Base-by-base conservation (phyloP, 1,140 invertebrate species). In the Drosophila pruinosa region DNA sequence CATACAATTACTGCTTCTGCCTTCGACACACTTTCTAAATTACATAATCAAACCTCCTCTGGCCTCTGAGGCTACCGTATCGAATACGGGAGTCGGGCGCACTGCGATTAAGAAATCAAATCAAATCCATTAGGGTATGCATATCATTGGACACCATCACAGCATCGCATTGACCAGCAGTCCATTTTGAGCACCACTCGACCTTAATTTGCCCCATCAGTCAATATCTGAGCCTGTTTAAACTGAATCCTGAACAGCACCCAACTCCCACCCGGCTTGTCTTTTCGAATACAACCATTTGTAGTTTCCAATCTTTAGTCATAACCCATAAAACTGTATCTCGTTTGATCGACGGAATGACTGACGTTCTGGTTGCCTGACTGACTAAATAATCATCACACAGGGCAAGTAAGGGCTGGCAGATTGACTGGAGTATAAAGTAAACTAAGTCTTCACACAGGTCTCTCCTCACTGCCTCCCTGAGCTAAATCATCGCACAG, bases 1-100 rank as follows among this genome's bases (percentile, higher is more conserved):
- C 77, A 80, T 75, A 71, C 64, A 65, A 50, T 59, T 41, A 36
- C 8, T 14, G 3, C 45, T 10, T n/a, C 15, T 26, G 36, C 12
- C 21, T 24, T 15, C 38, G 53, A 22, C 5, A 14, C 14, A 31
- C 38, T 19, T 12, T 5, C 45, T 43, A 39, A 36, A 34, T 53
- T 17, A 53, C 50, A 31, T 53, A 12, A 53, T 53, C 28, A 7
- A 8, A 12, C n/a, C 31, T n/a, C 36, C 34, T 28, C 26, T 6
- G 26, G 5, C 8, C 26, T 36, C 12, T 7, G 34, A n/a, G 4
- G 34, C 34, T 19, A 8, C 34, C 34, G 4, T 38, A 14, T 38
- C 12, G 7, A 39, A 39, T 39, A 39, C 36, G 41, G 36, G n/a
- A 38, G n/a, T n/a, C n/a, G n/a, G n/a, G n/a, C n/a, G n/a, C 22